Evolutionary conservation across 1,140 invertebrate species (phyloP).

Genomic region (Pararge aegeria): DNA sequence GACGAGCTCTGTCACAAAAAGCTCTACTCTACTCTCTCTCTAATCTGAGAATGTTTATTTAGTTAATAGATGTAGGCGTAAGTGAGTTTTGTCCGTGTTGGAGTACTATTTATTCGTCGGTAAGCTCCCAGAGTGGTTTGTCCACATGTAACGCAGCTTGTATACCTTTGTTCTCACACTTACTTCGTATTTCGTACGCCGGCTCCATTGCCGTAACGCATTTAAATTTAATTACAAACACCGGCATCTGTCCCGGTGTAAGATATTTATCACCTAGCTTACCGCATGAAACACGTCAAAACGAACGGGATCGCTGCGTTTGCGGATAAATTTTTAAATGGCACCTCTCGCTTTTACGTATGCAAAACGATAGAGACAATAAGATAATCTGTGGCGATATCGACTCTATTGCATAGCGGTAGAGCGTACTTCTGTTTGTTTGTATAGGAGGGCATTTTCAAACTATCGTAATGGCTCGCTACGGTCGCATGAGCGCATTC

Average conservation of each 20-base stretch:
- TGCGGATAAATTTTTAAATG: conserved; percentile 56
- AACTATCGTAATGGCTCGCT: conserved; percentile 66
- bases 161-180: conserved; percentile 49
- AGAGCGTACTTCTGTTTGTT: conserved; percentile 60
- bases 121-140: conserved; percentile 47
- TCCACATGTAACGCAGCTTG: conserved; percentile 46
- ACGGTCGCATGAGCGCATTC: conserved; percentile 73
- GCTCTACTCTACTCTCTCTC: too few relatives aligned
- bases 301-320: conserved; percentile 45
- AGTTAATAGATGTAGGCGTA: conserved; percentile 47
- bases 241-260: conserved; percentile 48
- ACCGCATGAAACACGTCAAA: conserved; percentile 62
- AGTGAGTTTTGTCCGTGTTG: conserved; percentile 40
- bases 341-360: conserved; percentile 42
- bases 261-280: conserved; percentile 66
- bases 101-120: conserved; percentile 44
- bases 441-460: conserved; percentile 52
- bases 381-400: conserved; percentile 28
- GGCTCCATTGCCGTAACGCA: conserved; percentile 43
- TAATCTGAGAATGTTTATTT: conserved; percentile 46
- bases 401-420: conserved; percentile 48
- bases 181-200: conserved; percentile 38
- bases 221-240: conserved; percentile 55
- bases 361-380: conserved; percentile 42
- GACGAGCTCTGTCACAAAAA: too few relatives aligned